phyloP scores from a whole-genome alignment of 2,113 vertebrate species.

The Manacus vitellinus region DNA sequence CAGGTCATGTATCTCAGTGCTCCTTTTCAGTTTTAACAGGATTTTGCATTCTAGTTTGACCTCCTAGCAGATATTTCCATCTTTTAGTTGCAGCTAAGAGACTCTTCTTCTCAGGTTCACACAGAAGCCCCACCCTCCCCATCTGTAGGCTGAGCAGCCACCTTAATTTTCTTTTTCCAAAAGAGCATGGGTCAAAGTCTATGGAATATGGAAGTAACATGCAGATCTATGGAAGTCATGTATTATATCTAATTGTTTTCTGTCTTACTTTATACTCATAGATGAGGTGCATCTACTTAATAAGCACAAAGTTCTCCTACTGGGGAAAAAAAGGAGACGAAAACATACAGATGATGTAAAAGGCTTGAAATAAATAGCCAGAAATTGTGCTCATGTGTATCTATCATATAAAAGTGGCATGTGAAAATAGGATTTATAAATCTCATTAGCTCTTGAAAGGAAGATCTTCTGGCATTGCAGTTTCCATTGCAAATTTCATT shows the following conservation, averaged over 20 bases:
- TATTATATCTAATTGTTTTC: background rate
- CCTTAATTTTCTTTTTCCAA: background rate
- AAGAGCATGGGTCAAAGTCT: background rate
- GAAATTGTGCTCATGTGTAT: background rate
- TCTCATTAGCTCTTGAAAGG: background rate
- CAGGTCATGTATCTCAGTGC: background rate
- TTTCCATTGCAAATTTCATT: background rate
- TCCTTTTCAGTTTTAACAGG: background rate
- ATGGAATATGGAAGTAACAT: background rate
- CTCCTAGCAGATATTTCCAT: background rate
- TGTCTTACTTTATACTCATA: background rate
- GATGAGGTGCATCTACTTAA: background rate
- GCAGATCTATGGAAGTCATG: background rate
- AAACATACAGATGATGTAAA: background rate
- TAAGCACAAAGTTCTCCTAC: fast-evolving
- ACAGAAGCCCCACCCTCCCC: background rate
- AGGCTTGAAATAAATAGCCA: background rate
- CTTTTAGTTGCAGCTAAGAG: background rate
- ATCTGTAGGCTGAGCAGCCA: background rate
- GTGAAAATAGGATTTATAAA: background rate
- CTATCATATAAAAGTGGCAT: background rate
- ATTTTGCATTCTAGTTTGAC: background rate
- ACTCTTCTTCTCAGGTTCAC: background rate
- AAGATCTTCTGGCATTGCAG: background rate
- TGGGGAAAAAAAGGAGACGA: background rate